Evolutionary conservation across 2,797 vertebrate species (phyloP).

Genomic region (Schizopygopsis malacanthus): DNA sequence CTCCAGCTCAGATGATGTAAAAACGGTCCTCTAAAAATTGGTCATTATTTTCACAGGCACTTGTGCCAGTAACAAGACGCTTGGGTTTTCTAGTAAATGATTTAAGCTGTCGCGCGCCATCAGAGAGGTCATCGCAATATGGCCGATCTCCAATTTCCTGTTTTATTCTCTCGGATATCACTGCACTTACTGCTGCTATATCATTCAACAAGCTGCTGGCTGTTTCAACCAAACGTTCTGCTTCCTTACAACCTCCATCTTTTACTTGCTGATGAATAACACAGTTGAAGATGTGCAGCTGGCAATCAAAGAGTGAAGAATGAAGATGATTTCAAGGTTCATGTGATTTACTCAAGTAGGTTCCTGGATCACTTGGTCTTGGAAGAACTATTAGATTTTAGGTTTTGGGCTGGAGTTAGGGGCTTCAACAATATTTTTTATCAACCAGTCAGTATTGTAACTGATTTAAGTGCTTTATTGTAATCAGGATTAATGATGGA

Average conservation of each 20-base stretch:
- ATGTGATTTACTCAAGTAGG: not conserved
- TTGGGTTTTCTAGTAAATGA: constrained; percentile 39
- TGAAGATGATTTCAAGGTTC: not conserved
- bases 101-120: not conserved
- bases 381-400: not conserved
- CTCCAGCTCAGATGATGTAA: constrained; percentile 4
- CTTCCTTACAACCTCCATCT: not conserved
- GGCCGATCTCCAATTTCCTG: not conserved
- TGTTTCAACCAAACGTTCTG: not conserved
- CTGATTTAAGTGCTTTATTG: not conserved
- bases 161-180: constrained; percentile 36
- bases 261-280: constrained; percentile 1
- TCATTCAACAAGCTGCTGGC: constrained; percentile 15
- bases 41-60: constrained; percentile 28
- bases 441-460: not conserved
- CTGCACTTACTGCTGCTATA: not conserved
- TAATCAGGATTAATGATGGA: not conserved
- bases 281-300: not conserved
- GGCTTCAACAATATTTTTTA: not conserved
- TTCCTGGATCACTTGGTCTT: not conserved
- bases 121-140: constrained; percentile 20
- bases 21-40: not conserved
- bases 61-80: constrained; percentile 10
- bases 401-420: not conserved
- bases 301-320: constrained; percentile 9